Percentiles rank a stretch among this genome's conserved stretches.
Conservation (phyloP, 2,888 invertebrate genomes). For the Erannis defoliaria region DNA sequence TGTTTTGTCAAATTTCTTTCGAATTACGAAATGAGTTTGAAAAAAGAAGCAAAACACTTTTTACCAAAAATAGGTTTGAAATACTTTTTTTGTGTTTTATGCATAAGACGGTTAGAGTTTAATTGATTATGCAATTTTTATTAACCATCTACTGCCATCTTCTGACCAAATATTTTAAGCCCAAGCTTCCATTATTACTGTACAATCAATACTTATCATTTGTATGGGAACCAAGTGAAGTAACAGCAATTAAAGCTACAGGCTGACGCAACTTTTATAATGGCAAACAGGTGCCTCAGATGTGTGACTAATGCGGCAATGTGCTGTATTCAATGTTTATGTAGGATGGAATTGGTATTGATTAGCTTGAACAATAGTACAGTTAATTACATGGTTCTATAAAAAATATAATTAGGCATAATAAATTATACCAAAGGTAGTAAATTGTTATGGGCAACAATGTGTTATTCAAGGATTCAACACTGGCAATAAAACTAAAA, state of each 20-base stretch:
- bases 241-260: constrained; percentile 39
- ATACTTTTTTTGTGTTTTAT: too few species aligned
- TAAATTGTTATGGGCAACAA: not conserved
- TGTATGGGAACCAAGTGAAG: constrained; percentile 44
- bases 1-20: too few species aligned
- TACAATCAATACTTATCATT: constrained; percentile 40
- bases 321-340: constrained; percentile 28
- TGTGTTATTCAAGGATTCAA: too few species aligned
- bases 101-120: too few species aligned
- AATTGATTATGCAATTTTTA: not conserved
- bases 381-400: constrained; percentile 21
- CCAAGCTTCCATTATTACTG: constrained; percentile 9
- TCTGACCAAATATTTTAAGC: not conserved
- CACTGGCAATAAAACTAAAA: too few species aligned
- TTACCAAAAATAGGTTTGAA: too few species aligned
- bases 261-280: constrained; percentile 42
- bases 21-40: too few species aligned
- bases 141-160: not conserved
- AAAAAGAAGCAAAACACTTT: too few species aligned
- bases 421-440: constrained; percentile 3
- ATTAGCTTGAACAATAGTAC: constrained; percentile 31
- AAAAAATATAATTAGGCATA: not conserved
- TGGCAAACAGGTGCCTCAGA: constrained; percentile 43
- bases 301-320: constrained; percentile 41
- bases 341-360: constrained; percentile 30